These are phyloP conservation scores for Maniola hyperantus DNA, from an alignment of 2,888 invertebrate genomes.

Conservation along the genomic window DNA sequence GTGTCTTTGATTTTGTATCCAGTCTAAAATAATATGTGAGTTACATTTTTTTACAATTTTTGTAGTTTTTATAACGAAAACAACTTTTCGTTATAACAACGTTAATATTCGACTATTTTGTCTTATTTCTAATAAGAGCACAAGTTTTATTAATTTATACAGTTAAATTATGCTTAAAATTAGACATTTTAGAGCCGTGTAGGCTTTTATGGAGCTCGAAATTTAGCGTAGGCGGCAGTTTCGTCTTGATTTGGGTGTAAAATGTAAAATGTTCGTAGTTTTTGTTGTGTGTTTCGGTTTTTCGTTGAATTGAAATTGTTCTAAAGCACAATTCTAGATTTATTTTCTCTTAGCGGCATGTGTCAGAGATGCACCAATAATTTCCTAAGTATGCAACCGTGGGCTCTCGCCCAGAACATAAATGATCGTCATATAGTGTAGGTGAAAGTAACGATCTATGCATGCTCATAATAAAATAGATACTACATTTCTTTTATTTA, in stretches of 20 bases:
- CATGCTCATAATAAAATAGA: slow-evolving; percentile 18
- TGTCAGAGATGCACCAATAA: slow-evolving; percentile 65
- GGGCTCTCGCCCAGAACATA: slow-evolving; percentile 45
- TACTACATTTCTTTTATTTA: too few species aligned
- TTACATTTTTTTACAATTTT: too few species aligned
- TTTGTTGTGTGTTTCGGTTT: not conserved
- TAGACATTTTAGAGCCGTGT: not conserved
- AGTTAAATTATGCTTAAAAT: not conserved
- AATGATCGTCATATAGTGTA: slow-evolving; percentile 43
- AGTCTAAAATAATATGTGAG: too few species aligned
- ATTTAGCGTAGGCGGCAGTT: slow-evolving; percentile 30
- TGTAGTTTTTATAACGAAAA: too few species aligned
- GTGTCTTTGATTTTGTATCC: too few species aligned
- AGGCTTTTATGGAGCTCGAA: slow-evolving; percentile 27
- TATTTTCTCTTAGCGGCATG: slow-evolving; percentile 38
- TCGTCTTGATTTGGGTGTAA: slow-evolving; percentile 6
- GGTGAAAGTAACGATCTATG: slow-evolving; percentile 44
- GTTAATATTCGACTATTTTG: not conserved
- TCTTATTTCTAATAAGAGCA: not conserved
- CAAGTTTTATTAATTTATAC: not conserved
- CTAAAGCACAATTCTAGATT: slow-evolving; percentile 9
- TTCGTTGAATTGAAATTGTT: not conserved
- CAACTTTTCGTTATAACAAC: too few species aligned
- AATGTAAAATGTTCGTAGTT: slow-evolving; percentile 3
- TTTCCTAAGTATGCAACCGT: slow-evolving; percentile 49